Percentiles rank a stretch among this genome's conserved stretches.
phyloP scores from a whole-genome alignment of 2,888 invertebrate genomes.

The Ellobium chinense region DNA sequence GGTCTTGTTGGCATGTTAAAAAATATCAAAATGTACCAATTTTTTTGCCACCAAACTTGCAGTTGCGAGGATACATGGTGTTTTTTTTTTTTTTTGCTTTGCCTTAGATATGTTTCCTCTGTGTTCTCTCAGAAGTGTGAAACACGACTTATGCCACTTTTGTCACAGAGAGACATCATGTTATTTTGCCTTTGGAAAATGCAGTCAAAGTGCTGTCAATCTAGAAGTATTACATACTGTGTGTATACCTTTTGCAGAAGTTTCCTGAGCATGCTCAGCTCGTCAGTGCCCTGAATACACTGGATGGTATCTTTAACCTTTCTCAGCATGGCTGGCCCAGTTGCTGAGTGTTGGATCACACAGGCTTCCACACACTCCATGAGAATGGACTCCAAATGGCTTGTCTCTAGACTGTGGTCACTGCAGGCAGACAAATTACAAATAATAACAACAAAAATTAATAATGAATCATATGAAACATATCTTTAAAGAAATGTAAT shows the following conservation, averaged over 20 bases:
- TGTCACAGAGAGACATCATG: neutral
- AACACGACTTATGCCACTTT: too few relatives aligned
- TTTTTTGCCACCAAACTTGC: too few relatives aligned
- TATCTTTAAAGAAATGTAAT: too few relatives aligned
- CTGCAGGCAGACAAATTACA: constrained; percentile 53
- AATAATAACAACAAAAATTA: too few relatives aligned
- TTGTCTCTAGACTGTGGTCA: constrained; percentile 62
- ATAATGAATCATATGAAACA: too few relatives aligned
- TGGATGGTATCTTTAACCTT: constrained; percentile 6
- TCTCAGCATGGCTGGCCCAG: neutral
- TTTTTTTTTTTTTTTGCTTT: too few relatives aligned
- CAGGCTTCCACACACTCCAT: constrained; percentile 34
- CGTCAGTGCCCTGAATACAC: neutral
- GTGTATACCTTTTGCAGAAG: constrained; percentile 58
- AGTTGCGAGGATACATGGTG: too few relatives aligned
- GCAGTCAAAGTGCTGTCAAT: too few relatives aligned
- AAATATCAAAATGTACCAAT: too few relatives aligned
- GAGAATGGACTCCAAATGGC: constrained; percentile 65
- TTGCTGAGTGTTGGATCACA: neutral
- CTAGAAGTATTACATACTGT: neutral
- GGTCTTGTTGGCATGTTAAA: too few relatives aligned
- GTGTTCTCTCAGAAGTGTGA: too few relatives aligned
- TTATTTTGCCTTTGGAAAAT: neutral
- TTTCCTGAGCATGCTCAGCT: constrained; percentile 52
- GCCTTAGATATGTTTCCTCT: too few relatives aligned